These are phyloP conservation scores for Crepidodera aurea DNA, from an alignment of 2,888 invertebrate species.

Conservation along the genomic window DNA sequence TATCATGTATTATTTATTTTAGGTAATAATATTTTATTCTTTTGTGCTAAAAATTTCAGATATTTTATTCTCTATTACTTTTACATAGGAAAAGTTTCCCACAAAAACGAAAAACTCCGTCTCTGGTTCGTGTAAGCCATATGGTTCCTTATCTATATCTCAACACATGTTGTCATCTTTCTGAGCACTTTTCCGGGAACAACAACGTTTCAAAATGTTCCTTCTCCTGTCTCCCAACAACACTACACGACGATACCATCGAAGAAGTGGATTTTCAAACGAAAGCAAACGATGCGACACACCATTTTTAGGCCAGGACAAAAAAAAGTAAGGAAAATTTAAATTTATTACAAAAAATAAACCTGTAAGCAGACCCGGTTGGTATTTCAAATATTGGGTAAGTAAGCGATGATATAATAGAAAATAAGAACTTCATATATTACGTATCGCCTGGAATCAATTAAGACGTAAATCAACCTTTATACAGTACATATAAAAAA, in stretches of 20 bases:
- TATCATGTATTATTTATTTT: no score
- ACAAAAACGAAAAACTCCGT: not conserved
- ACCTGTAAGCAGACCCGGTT: not conserved
- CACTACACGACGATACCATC: constrained; percentile 1
- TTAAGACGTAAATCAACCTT: no score
- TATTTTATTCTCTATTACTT: no score
- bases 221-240: not conserved
- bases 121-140: not conserved
- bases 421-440: no score
- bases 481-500: no score
- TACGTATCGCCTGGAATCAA: no score
- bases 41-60: no score
- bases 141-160: constrained; percentile 7
- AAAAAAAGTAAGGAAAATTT: no score
- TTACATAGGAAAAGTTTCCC: no score
- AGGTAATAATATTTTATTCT: no score
- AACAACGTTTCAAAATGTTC: not conserved
- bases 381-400: not conserved
- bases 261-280: not conserved
- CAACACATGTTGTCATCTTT: constrained; percentile 11
- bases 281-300: not conserved
- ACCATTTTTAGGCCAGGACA: not conserved
- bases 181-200: constrained; percentile 3
- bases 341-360: not conserved
- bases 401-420: no score